phyloP scores from a whole-genome alignment of 2,113 vertebrate species.

The Gopherus flavomarginatus region DNA sequence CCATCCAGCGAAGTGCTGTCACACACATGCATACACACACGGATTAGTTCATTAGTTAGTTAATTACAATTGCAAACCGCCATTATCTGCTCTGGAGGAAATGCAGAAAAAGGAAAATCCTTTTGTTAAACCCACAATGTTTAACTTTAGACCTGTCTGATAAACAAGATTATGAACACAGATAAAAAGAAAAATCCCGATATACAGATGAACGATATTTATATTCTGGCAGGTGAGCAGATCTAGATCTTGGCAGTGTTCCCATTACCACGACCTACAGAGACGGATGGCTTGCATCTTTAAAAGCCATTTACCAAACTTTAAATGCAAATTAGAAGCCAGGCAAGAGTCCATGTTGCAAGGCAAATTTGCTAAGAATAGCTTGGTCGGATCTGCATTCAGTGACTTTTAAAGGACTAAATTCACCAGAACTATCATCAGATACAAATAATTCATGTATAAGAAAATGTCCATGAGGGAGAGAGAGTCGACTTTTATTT shows the following conservation, averaged over 20 bases:
- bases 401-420: background rate
- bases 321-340: background rate
- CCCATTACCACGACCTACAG: background rate
- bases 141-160: slow-evolving; percentile 36
- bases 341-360: background rate
- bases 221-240: background rate
- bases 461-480: background rate
- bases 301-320: background rate
- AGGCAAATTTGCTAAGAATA: background rate
- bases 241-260: background rate
- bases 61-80: slow-evolving; percentile 13
- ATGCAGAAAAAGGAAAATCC: background rate
- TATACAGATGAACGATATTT: background rate
- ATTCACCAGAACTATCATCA: background rate
- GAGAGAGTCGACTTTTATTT: background rate
- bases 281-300: background rate
- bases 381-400: background rate
- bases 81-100: background rate
- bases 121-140: slow-evolving; percentile 5
- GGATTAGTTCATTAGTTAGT: background rate
- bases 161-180: slow-evolving; percentile 2
- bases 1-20: background rate
- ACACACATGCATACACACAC: fast-evolving
- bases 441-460: background rate
- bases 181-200: slow-evolving; percentile 6